These are phyloP conservation scores for Dipodomys merriami DNA, from an alignment of 2,113 vertebrate species.

Conservation along the genomic window DNA sequence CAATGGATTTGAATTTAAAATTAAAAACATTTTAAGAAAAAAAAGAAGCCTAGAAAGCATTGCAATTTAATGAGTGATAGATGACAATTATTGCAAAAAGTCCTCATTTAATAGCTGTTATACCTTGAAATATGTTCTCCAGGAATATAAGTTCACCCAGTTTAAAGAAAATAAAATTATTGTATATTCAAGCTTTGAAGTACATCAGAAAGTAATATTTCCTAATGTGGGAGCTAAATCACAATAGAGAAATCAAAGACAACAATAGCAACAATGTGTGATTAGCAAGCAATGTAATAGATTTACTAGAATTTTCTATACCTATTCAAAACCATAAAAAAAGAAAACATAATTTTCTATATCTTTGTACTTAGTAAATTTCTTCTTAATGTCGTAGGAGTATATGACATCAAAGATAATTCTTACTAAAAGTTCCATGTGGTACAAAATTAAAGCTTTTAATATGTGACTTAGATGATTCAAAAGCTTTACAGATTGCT, in stretches of 20 bases:
- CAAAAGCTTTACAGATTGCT: neutral
- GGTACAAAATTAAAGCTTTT: neutral
- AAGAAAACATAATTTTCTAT: neutral
- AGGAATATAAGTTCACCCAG: slow-evolving; percentile 44
- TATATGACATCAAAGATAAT: neutral
- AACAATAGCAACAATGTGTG: neutral
- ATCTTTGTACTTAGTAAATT: neutral
- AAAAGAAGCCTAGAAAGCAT: neutral
- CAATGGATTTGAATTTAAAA: slow-evolving; percentile 19
- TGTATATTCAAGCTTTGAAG: slow-evolving; percentile 48
- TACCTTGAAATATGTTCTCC: slow-evolving; percentile 17
- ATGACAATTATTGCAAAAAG: neutral
- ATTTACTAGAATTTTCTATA: neutral
- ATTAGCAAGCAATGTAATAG: slow-evolving; percentile 39
- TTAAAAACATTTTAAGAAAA: neutral
- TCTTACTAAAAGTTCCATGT: neutral
- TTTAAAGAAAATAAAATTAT: slow-evolving; percentile 31
- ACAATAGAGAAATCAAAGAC: slow-evolving; percentile 52
- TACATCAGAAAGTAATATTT: slow-evolving; percentile 16
- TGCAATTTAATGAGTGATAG: neutral
- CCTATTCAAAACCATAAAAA: neutral
- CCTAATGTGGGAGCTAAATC: neutral
- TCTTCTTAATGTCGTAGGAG: neutral
- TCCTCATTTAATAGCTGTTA: neutral
- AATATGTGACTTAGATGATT: slow-evolving; percentile 5